Evolutionary conservation across 2,888 invertebrate genomes (phyloP).

Genomic region (Argyresthia albistria): DNA sequence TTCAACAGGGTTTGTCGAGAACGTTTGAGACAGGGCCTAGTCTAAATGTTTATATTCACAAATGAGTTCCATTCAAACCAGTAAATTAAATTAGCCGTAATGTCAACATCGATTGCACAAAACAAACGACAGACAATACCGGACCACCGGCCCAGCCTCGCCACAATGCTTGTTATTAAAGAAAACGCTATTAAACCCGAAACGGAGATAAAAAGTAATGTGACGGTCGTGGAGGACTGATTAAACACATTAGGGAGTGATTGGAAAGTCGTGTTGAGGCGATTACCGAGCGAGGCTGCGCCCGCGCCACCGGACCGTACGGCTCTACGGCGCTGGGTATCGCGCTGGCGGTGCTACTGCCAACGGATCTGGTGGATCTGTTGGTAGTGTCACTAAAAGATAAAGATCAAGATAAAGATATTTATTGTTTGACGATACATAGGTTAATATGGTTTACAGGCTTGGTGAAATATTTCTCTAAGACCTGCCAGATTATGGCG

Average conservation of each 20-base stretch:
- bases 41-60: too few relatives aligned
- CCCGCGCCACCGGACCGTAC: not conserved
- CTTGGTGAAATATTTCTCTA: too few relatives aligned
- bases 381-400: not conserved
- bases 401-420: too few relatives aligned
- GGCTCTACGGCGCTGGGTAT: not conserved
- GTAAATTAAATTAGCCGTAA: too few relatives aligned
- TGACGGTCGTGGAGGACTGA: constrained; percentile 6
- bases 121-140: not conserved
- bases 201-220: constrained; percentile 1
- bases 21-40: too few relatives aligned
- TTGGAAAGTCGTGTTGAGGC: constrained; percentile 13
- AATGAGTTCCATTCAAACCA: too few relatives aligned
- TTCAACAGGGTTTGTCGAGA: too few relatives aligned
- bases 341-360: too few relatives aligned
- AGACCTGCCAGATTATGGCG: too few relatives aligned
- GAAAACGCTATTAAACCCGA: constrained; percentile 1
- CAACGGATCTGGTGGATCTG: not conserved
- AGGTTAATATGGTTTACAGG: too few relatives aligned
- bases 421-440: too few relatives aligned
- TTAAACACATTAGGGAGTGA: constrained; percentile 8
- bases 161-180: constrained; percentile 1
- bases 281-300: constrained; percentile 4
- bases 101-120: not conserved
- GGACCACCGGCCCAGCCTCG: constrained; percentile 1